These are phyloP conservation scores for Yponomeuta sedellus DNA, from an alignment of 2,888 invertebrate genomes.

Conservation along the genomic window DNA sequence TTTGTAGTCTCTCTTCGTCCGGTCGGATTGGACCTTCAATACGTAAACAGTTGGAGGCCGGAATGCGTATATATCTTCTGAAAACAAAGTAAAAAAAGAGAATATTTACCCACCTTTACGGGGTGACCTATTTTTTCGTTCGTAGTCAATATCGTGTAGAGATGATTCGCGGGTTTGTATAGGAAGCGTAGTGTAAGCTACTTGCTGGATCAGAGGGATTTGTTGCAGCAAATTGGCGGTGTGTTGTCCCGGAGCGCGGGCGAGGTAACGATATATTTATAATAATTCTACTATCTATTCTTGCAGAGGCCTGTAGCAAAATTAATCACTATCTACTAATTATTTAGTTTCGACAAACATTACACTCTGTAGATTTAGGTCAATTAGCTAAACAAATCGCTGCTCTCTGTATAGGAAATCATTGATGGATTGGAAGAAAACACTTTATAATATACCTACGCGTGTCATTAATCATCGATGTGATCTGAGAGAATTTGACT, in stretches of 20 bases:
- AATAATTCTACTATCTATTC: neutral
- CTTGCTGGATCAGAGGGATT: constrained; percentile 15
- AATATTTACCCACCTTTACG: neutral
- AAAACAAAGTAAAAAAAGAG: neutral
- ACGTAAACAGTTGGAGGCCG: neutral
- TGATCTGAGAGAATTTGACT: neutral
- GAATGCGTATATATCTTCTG: neutral
- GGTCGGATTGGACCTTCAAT: constrained; percentile 1
- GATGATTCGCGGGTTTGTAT: constrained; percentile 1
- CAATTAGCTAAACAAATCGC: too few relatives aligned
- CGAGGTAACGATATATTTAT: neutral
- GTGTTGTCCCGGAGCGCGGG: constrained; percentile 9
- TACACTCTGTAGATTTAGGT: too few relatives aligned
- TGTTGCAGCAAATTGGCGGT: constrained; percentile 18
- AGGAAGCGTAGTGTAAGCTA: neutral
- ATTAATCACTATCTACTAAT: neutral
- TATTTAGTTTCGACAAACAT: neutral
- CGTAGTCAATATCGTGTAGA: constrained; percentile 45
- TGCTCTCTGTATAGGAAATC: too few relatives aligned
- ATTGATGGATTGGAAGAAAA: too few relatives aligned
- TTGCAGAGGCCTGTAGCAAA: neutral
- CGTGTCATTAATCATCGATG: neutral
- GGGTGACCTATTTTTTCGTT: neutral
- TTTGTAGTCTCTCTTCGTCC: constrained; percentile 25
- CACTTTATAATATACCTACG: too few relatives aligned